Base-by-base conservation (phyloP, 1,140 invertebrate genomes). In the Leptonema lineaticorne region DNA sequence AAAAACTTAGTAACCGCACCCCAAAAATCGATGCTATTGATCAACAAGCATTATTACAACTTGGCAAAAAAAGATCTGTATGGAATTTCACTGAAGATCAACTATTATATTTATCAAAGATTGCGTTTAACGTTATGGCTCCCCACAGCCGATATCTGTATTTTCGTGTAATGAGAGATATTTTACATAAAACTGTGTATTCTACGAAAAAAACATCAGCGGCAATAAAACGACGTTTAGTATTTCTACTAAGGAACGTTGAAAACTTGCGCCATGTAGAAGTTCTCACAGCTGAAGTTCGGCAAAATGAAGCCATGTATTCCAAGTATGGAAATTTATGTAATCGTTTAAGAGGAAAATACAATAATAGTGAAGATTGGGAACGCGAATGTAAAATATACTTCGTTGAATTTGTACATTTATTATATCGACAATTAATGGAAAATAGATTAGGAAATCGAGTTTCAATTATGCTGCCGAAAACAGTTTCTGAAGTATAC, bases 201-300 rank as follows among this genome's bases (percentile, higher is more conserved):
- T 90, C 0, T 74, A 88, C 50, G 9, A 22, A 89, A 70, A 91
- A 91, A 76, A 89, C 89, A 0, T 86, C 87, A 0, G 71, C 79
- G 27, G 87, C 89, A 2, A 89, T 87, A 76, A 84, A 87, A 66
- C 75, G 89, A 20, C 76, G 89, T 45, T 75, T 89, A 3, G 69
- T 83, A 6, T 88, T 87, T 72, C 85, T 90, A 79, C 75, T 88
- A 75, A 86, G 85, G 68, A 68, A 66, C 53, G 28, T 60, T 22
- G 22, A 63, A 30, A 60, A 53, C 26, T 27, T 63, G 2, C 58
- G 56, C 2, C 63, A 62, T 16, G 48, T 66, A 20, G 27, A 65
- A 11, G 20, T 70, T n/a, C 37, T 18, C n/a, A n/a, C 66, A n/a
- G 57, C 66, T 6, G 71, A 73, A 62, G 53, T 65, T 8, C 62